phyloP scores from a whole-genome alignment of 2,888 invertebrate genomes.

The Tipula helvola region DNA sequence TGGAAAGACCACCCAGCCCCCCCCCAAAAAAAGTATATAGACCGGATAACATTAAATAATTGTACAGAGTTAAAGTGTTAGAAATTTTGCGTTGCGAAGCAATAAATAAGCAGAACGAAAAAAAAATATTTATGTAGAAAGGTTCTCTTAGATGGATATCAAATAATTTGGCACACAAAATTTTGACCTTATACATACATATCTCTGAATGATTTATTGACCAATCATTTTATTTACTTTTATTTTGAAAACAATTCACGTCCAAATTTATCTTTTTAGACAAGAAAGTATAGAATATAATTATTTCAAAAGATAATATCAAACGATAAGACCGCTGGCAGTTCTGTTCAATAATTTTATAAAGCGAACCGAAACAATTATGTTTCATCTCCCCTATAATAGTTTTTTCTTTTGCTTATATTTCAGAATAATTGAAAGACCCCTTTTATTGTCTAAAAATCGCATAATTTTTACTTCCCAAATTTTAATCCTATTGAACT shows the following conservation, averaged over 20 bases:
- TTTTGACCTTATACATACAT: not conserved
- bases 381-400: not conserved
- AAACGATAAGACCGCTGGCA: not conserved
- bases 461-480: not conserved
- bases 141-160: too few species aligned
- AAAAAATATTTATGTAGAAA: too few species aligned
- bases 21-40: too few species aligned
- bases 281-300: not conserved
- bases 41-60: too few species aligned
- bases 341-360: not conserved
- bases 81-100: too few species aligned
- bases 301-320: not conserved
- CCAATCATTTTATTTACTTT: not conserved
- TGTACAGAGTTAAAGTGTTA: too few species aligned
- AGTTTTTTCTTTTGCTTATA: not conserved
- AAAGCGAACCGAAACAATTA: not conserved
- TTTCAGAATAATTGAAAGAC: not conserved
- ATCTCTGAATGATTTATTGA: not conserved
- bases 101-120: too few species aligned
- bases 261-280: not conserved
- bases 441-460: not conserved
- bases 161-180: not conserved
- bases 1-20: too few species aligned
- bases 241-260: not conserved
- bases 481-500: not conserved